A percentile compares a stretch with the other conserved stretches of the same genome.
These are phyloP conservation scores for Quiscalus mexicanus DNA, from an alignment of 2,113 vertebrate species.

Conservation along the genomic window DNA sequence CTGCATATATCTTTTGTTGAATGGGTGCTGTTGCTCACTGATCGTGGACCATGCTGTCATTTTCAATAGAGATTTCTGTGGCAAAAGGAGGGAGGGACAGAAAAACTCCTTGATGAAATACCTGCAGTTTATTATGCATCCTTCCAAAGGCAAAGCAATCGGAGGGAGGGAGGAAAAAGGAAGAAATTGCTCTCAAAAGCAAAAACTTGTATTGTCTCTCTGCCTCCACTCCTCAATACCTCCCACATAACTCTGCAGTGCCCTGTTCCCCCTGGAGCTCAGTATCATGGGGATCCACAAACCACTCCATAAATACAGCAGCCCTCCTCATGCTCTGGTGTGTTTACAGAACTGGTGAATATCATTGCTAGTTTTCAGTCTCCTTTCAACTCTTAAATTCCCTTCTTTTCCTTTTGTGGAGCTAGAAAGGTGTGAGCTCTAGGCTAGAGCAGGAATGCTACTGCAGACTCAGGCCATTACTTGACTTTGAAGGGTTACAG, in stretches of 20 bases:
- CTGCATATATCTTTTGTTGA: neutral
- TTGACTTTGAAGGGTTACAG: neutral
- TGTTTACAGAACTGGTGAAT: neutral
- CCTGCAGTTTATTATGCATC: neutral
- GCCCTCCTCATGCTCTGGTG: neutral
- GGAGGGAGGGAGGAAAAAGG: neutral
- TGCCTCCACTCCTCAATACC: neutral
- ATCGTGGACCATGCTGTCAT: neutral
- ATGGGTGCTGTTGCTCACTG: neutral
- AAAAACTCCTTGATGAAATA: neutral
- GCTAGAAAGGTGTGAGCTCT: neutral
- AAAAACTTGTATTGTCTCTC: neutral
- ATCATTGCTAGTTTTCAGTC: neutral
- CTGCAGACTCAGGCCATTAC: neutral
- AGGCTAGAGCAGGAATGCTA: neutral
- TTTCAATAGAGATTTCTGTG: neutral
- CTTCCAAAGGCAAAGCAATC: neutral
- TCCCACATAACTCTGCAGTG: neutral
- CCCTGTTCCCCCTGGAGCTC: neutral
- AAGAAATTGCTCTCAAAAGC: neutral
- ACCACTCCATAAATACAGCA: neutral
- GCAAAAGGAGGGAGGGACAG: neutral
- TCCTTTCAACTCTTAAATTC: neutral
- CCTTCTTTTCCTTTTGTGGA: neutral
- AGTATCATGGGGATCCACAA: neutral